These are phyloP conservation scores for Limosa lapponica DNA, from an alignment of 2,797 vertebrate genomes.

Conservation along the genomic window DNA sequence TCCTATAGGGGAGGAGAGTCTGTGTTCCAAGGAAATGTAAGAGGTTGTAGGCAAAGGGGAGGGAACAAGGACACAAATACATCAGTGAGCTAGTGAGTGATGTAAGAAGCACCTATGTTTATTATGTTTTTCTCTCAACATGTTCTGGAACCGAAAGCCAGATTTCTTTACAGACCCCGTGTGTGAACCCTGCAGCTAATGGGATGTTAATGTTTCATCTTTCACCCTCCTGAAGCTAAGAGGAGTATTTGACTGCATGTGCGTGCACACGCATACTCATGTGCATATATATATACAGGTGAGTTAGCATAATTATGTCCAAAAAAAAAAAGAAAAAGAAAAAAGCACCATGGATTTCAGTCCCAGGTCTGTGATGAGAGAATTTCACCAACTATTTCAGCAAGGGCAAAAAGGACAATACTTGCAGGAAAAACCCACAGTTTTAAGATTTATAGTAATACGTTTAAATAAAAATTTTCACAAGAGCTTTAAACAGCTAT, in stretches of 20 bases:
- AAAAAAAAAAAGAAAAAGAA: too few relatives aligned
- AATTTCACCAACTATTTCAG: neutral
- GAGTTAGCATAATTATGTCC: neutral
- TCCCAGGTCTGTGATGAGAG: neutral
- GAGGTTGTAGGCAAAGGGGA: neutral
- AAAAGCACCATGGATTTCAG: neutral
- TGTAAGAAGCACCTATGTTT: constrained; percentile 45
- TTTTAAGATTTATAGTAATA: neutral
- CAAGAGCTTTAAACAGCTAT: neutral
- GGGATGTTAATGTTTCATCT: constrained; percentile 41
- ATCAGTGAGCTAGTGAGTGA: constrained; percentile 46
- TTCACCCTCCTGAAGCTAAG: neutral
- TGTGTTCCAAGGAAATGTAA: constrained; percentile 54
- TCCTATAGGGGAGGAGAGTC: constrained; percentile 68
- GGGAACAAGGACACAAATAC: constrained; percentile 38
- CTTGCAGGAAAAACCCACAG: neutral
- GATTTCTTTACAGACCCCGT: neutral
- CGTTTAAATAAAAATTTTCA: neutral
- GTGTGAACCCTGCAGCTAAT: constrained; percentile 11
- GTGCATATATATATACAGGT: neutral
- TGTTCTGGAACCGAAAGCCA: constrained; percentile 36
- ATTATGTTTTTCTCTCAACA: constrained; percentile 40
- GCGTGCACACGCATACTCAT: neutral
- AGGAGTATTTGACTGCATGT: neutral
- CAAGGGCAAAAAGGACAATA: neutral